phyloP scores from a whole-genome alignment of 1,140 invertebrate species.

The Helicorthomorpha holstii region DNA sequence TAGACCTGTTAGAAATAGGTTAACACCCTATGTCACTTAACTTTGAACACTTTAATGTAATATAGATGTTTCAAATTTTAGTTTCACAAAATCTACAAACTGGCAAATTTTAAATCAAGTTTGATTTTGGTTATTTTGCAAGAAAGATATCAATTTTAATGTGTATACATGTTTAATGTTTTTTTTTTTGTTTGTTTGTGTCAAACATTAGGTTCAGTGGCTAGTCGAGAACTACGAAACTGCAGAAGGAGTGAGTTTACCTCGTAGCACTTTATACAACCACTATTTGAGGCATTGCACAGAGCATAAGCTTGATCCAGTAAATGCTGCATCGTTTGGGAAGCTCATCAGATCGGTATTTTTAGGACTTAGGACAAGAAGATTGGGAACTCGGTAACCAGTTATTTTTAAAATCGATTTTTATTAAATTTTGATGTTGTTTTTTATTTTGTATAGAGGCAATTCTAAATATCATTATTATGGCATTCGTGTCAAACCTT shows the following conservation, averaged over 20 bases:
- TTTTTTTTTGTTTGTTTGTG: too few species aligned
- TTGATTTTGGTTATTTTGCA: too few species aligned
- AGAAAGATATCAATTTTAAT: too few species aligned
- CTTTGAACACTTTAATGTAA: too few species aligned
- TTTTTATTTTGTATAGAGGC: conserved; percentile 43
- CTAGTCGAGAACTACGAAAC: conserved; percentile 95
- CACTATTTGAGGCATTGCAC: conserved; percentile 91
- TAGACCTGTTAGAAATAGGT: too few species aligned
- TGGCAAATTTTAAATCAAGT: too few species aligned
- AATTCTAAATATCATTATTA: conserved; percentile 99
- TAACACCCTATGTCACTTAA: too few species aligned
- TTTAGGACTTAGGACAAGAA: conserved; percentile 76
- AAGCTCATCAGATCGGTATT: conserved; percentile 97
- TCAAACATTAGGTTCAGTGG: conserved; percentile 68
- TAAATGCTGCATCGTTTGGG: conserved; percentile 97
- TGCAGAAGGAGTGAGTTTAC: conserved; percentile 89
- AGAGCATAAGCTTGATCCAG: conserved; percentile 86
- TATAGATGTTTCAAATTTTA: too few species aligned
- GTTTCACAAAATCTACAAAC: too few species aligned
- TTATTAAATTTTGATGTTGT: neutral
- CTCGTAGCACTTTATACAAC: conserved; percentile 87
- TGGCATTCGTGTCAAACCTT: conserved; percentile 90
- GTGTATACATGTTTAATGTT: too few species aligned
- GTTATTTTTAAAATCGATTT: neutral
- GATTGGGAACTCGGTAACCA: conserved; percentile 71